Percentiles rank a stretch among this genome's conserved stretches.
Conservation (phyloP, 2,888 invertebrate species). For the Lucinisca nassula region DNA sequence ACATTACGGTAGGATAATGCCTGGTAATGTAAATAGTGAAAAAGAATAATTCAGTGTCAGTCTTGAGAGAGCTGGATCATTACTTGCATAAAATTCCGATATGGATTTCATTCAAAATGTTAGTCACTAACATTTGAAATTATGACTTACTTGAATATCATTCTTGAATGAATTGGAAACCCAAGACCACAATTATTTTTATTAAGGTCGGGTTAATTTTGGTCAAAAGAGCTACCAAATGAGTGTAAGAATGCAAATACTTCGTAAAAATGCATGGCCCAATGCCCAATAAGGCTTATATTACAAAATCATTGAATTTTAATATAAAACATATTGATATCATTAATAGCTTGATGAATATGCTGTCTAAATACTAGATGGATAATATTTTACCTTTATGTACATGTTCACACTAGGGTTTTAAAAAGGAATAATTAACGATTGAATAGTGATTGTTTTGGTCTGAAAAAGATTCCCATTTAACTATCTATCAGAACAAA, state of each 20-base stretch:
- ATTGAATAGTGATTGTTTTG: slow-evolving; percentile 9
- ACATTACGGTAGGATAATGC: too few relatives aligned
- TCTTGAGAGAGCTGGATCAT: neutral
- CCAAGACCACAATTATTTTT: neutral
- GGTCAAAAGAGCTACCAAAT: neutral
- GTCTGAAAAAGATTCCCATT: neutral
- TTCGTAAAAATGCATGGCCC: slow-evolving; percentile 39
- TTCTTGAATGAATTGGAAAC: neutral
- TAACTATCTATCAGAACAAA: neutral
- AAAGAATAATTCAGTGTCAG: too few relatives aligned
- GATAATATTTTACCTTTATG: slow-evolving; percentile 3
- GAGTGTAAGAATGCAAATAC: neutral
- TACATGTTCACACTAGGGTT: slow-evolving; percentile 11
- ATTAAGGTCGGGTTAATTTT: neutral
- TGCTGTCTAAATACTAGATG: slow-evolving; percentile 3
- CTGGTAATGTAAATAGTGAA: too few relatives aligned
- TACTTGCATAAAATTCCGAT: neutral
- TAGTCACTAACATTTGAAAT: too few relatives aligned
- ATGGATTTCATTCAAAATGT: neutral
- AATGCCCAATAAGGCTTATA: slow-evolving; percentile 27
- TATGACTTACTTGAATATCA: neutral
- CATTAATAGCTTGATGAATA: slow-evolving; percentile 24
- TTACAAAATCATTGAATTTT: slow-evolving; percentile 39
- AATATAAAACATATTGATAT: neutral
- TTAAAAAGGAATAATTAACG: neutral